These are phyloP conservation scores for Idaea biselata DNA, from an alignment of 2,888 invertebrate genomes.

Conservation along the genomic window DNA sequence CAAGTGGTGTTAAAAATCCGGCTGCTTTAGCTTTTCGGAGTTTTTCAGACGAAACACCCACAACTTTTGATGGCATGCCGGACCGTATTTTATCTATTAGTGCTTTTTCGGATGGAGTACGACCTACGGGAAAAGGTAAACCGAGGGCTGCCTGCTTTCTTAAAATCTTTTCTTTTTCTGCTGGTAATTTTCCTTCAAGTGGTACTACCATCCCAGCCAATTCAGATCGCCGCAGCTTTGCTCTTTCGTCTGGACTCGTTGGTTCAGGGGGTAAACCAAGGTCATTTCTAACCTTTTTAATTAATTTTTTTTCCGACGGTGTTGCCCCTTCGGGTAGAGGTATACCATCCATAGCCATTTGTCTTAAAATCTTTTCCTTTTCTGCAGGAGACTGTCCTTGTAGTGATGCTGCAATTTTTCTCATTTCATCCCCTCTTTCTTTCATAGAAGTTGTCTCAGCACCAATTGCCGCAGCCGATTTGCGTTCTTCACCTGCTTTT, in stretches of 20 bases:
- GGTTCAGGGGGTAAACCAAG: constrained; percentile 27
- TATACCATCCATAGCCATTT: constrained; percentile 26
- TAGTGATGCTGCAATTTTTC: constrained; percentile 21
- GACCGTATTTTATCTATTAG: constrained; percentile 26
- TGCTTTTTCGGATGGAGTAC: constrained; percentile 36
- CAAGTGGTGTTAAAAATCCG: constrained; percentile 27
- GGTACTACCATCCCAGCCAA: constrained; percentile 28
- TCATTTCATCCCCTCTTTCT: constrained; percentile 13
- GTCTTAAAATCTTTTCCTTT: constrained; percentile 35
- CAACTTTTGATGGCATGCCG: constrained; percentile 2
- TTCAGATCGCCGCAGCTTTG: constrained; percentile 32
- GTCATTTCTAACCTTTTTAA: constrained; percentile 20
- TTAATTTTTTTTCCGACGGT: constrained; percentile 22
- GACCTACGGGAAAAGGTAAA: constrained; percentile 35
- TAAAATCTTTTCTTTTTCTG: constrained; percentile 34
- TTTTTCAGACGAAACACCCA: constrained; percentile 26
- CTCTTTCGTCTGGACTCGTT: constrained; percentile 16
- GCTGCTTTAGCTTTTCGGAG: constrained; percentile 32
- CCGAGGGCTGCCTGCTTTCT: constrained; percentile 27
- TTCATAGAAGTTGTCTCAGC: constrained; percentile 5
- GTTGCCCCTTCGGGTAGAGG: constrained; percentile 28
- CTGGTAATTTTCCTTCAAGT: constrained; percentile 32
- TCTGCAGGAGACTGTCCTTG: constrained; percentile 35
- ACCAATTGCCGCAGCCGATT: constrained; percentile 16
- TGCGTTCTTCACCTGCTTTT: constrained; percentile 25